A percentile compares a stretch with the other conserved stretches of the same genome.
These are phyloP conservation scores for Ectobius pallidus DNA, from an alignment of 2,888 invertebrate genomes.

Conservation along the genomic window DNA sequence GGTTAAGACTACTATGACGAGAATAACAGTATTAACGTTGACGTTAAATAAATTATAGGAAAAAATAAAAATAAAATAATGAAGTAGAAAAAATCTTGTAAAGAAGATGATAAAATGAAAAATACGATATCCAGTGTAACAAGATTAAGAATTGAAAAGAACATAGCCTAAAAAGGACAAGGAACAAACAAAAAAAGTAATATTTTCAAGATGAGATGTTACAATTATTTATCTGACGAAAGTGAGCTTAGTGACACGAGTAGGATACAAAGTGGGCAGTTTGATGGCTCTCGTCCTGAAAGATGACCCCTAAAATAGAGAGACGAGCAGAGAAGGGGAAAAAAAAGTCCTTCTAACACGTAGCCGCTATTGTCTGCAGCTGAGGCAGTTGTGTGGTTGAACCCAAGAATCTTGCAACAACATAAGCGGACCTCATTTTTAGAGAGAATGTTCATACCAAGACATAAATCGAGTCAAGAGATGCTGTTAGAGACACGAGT, in stretches of 20 bases:
- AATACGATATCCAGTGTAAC: too few relatives aligned
- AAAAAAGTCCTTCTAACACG: neutral
- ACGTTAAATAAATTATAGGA: too few relatives aligned
- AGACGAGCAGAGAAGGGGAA: neutral
- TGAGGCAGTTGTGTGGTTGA: neutral
- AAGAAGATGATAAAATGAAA: too few relatives aligned
- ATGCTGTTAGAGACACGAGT: too few relatives aligned
- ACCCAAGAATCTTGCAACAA: neutral
- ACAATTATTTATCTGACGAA: neutral
- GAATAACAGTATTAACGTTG: too few relatives aligned
- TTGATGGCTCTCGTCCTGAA: neutral
- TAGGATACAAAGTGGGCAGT: neutral
- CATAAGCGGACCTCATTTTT: neutral
- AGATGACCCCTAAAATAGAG: neutral
- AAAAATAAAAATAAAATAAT: too few relatives aligned
- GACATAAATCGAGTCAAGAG: too few relatives aligned
- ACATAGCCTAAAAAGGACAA: too few relatives aligned
- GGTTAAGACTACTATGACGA: too few relatives aligned
- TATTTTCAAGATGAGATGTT: neutral
- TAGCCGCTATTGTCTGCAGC: neutral
- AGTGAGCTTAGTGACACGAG: neutral
- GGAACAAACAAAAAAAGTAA: too few relatives aligned
- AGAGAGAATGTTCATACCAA: neutral
- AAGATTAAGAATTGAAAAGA: too few relatives aligned
- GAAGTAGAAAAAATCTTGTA: too few relatives aligned